Base-by-base conservation (phyloP, 2,888 invertebrate species). In the Hyles lineata region DNA sequence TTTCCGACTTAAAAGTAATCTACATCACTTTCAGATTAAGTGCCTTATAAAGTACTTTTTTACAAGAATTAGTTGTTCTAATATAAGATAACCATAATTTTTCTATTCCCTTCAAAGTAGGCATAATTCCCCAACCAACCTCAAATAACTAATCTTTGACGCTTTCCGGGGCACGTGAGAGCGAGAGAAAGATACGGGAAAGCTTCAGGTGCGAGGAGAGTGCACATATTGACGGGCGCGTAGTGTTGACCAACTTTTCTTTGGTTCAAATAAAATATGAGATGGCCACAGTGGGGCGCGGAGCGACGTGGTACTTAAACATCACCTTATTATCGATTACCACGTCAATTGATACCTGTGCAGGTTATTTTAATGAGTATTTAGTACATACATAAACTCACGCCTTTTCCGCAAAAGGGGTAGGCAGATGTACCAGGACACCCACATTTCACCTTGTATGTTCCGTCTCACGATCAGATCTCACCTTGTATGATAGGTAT, bases 221-320 rank as follows among this genome's bases (percentile, higher is more conserved):
- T 71, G 79, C 74, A 79, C 79, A 81, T 89, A 88, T 87, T 83
- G 88, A 88, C 88, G 85, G 80, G 78, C 82, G 82, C 82, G 83
- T 79, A 79, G 87, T 90, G 67, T 90, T 90, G 89, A 89, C 87
- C 89, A 92, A 91, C 86, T 90, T 89, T 91, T 90, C 90, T 90
- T 89, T 89, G 82, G 84, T 84, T 89, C 85, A 87, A 92, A 89
- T 90, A 90, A 89, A 90, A 89, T 87, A 89, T 90, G 88, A 89
- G 85, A 80, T 82, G 81, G 77, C 80, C 76, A 78, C 80, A 80
- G 55, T 25, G 58, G 70, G 63, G 43, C 52, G 75, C 62, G 52
- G 67, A 79, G 73, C 75, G 74, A 80, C 74, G 72, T 61, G 71
- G 71, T 74, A 70, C 72, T 74, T 58, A 75, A 60, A 32, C 60